Conservation (phyloP, 2,888 invertebrate genomes). For the Oxystoma pomonae region DNA sequence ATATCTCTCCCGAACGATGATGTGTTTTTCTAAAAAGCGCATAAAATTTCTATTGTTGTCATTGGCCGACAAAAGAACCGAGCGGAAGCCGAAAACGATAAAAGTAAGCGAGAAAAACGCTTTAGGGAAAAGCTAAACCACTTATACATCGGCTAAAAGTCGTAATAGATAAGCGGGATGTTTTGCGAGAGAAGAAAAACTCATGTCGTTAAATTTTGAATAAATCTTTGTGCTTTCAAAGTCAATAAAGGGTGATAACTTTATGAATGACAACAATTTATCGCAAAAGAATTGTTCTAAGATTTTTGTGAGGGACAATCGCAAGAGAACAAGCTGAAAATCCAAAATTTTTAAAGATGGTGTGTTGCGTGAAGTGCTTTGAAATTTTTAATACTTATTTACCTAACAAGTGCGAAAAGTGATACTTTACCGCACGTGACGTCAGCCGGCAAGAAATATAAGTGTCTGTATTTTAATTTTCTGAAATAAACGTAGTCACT, state of each 20-base stretch:
- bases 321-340: background rate
- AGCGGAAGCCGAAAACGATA: conserved; percentile 21
- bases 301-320: background rate
- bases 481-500: too few species aligned
- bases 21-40: conserved; percentile 19
- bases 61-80: conserved; percentile 16
- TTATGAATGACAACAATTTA: too few species aligned
- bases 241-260: too few species aligned
- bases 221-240: background rate
- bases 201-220: background rate
- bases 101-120: conserved; percentile 16
- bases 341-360: background rate
- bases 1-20: background rate
- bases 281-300: background rate
- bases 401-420: background rate
- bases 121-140: conserved; percentile 17
- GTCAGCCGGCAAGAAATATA: background rate
- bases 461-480: conserved; percentile 32
- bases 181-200: background rate
- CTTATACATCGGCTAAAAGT: conserved; percentile 12
- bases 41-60: conserved; percentile 25
- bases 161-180: conserved; percentile 17
- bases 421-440: background rate
- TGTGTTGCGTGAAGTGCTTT: background rate
- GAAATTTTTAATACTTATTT: background rate